Evolutionary conservation across 2,113 vertebrate genomes (phyloP).

Genomic region (Illadopsis cleaveri): DNA sequence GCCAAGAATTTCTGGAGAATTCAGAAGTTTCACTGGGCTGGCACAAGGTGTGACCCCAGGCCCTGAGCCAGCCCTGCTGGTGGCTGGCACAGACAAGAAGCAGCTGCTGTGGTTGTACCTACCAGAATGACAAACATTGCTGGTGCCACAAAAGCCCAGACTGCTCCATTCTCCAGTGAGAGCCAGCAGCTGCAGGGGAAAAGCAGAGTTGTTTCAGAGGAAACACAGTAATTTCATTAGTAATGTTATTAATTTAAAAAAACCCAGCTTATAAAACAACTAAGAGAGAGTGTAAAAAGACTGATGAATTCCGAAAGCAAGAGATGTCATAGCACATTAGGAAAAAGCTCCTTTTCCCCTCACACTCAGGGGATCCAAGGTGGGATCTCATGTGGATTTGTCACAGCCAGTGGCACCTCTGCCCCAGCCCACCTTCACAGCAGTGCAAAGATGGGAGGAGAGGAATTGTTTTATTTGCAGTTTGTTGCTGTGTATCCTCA

Average conservation of each 20-base stretch:
- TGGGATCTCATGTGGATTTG: not conserved
- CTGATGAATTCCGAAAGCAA: not conserved
- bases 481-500: not conserved
- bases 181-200: constrained; percentile 89
- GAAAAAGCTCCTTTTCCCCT: not conserved
- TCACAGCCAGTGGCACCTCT: not conserved
- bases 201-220: not conserved
- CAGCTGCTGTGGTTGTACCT: constrained; percentile 24
- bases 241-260: not conserved
- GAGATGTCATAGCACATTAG: fast-evolving
- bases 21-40: not conserved
- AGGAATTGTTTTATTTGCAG: not conserved
- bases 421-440: not conserved
- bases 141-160: constrained; percentile 98
- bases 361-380: fast-evolving
- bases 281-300: not conserved
- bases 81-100: not conserved
- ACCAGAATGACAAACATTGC: constrained; percentile 93
- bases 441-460: not conserved
- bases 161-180: constrained; percentile 84
- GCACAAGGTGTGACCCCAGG: not conserved
- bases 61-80: not conserved
- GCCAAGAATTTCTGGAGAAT: no score
- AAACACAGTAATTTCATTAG: not conserved
- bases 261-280: not conserved